Conservation (phyloP, 2,797 vertebrate genomes). For the Pseudocheirus occidentalis region DNA sequence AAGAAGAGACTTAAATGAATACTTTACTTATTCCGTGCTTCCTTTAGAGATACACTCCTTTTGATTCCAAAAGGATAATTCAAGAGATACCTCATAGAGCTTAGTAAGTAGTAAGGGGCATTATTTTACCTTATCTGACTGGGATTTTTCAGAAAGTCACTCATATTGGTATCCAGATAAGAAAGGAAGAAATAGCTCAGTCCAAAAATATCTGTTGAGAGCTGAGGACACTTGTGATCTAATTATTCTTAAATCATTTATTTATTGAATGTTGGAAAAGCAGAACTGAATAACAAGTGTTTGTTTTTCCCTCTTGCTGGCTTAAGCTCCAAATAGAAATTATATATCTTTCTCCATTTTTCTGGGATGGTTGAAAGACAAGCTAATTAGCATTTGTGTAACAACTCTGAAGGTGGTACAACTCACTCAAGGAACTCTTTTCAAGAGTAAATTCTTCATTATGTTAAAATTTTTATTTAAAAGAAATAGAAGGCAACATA, state of each 20-base stretch:
- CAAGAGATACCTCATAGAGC: not conserved
- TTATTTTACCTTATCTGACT: not conserved
- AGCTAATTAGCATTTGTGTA: not conserved
- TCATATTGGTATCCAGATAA: not conserved
- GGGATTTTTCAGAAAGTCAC: conserved; percentile 24
- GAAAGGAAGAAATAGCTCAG: conserved; percentile 13
- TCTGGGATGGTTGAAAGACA: not conserved
- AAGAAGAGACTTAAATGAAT: not conserved
- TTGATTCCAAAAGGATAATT: not conserved
- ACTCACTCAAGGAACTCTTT: not conserved
- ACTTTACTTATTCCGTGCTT: conserved; percentile 11
- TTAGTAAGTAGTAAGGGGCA: conserved; percentile 7
- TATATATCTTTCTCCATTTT: not conserved
- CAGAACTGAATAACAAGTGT: not conserved
- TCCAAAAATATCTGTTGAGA: conserved; percentile 3
- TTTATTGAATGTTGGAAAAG: not conserved
- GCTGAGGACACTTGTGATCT: not conserved
- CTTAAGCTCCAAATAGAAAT: not conserved
- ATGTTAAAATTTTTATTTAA: not conserved
- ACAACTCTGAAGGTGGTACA: not conserved
- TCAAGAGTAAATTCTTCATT: not conserved
- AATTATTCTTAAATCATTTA: not conserved
- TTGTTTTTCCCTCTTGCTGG: not conserved
- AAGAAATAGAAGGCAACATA: not conserved
- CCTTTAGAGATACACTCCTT: conserved; percentile 13